A percentile compares a stretch with the other conserved stretches of the same genome.
phyloP scores from a whole-genome alignment of 2,113 vertebrate genomes.

The Myrmophylax atrothorax region DNA sequence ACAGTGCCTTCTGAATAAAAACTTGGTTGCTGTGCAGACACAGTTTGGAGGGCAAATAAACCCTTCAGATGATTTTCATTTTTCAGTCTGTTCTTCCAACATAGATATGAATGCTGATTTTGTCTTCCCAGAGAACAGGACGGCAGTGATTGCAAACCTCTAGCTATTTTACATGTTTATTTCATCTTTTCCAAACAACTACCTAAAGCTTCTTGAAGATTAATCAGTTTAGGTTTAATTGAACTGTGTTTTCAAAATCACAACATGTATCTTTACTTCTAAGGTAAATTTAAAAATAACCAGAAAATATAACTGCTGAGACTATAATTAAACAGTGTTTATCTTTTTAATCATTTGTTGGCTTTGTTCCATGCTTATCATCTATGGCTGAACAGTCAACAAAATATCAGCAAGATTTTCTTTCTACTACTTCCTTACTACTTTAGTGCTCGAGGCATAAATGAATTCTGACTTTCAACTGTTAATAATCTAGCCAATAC shows the following conservation, averaged over 20 bases:
- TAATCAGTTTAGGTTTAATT: conserved; percentile 17
- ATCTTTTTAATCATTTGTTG: background rate
- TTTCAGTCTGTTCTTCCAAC: background rate
- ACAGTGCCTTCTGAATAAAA: background rate
- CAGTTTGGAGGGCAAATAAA: background rate
- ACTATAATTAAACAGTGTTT: background rate
- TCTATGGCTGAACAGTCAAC: background rate
- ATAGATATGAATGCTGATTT: background rate
- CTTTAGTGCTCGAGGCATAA: background rate
- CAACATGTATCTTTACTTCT: background rate
- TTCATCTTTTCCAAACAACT: background rate
- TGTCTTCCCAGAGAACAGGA: background rate
- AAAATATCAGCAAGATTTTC: background rate
- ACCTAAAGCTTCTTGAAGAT: background rate
- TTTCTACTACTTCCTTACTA: background rate
- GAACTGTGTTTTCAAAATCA: background rate
- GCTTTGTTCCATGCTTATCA: background rate
- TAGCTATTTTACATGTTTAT: background rate
- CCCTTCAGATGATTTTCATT: background rate
- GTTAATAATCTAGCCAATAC: background rate
- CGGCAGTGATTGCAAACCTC: background rate
- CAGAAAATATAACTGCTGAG: background rate
- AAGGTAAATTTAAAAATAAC: conserved; percentile 5
- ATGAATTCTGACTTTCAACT: conserved; percentile 28
- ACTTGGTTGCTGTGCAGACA: background rate